These are phyloP conservation scores for Prosapia bicincta DNA, from an alignment of 2,888 invertebrate species.

Conservation along the genomic window DNA sequence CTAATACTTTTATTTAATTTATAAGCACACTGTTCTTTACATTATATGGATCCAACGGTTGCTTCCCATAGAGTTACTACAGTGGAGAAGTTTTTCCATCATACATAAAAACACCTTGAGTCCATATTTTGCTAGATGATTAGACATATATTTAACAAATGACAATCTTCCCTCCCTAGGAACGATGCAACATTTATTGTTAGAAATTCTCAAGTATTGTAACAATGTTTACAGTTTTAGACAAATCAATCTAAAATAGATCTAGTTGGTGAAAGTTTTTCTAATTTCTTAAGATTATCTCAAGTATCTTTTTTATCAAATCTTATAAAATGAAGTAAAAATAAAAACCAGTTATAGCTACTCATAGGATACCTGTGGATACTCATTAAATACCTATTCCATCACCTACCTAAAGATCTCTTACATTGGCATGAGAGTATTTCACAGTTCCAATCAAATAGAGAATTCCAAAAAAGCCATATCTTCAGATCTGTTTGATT, in stretches of 20 bases:
- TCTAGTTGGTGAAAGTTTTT: not conserved
- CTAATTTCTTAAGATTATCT: not conserved
- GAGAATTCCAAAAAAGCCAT: no score
- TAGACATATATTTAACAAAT: conserved; percentile 17
- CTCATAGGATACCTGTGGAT: no score
- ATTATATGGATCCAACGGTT: conserved; percentile 11
- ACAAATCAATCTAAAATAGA: not conserved
- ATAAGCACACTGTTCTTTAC: conserved; percentile 2
- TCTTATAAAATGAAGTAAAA: not conserved
- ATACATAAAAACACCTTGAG: conserved; percentile 12
- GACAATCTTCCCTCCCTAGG: conserved; percentile 6
- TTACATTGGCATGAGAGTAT: no score
- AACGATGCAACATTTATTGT: conserved; percentile 14
- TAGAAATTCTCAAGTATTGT: not conserved
- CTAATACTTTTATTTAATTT: conserved; percentile 7
- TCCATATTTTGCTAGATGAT: conserved; percentile 18
- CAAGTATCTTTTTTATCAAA: not conserved
- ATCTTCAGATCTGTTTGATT: no score
- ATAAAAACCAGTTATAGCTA: no score
- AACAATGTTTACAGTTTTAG: not conserved
- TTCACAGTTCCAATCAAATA: no score
- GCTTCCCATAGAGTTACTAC: conserved; percentile 14
- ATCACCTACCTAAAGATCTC: no score
- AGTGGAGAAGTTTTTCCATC: conserved; percentile 10
- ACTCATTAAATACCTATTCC: no score